Evolutionary conservation across 2,113 vertebrate genomes (phyloP), one percentile per base, ranked within the genome.

Genomic region (Bucco capensis): DNA sequence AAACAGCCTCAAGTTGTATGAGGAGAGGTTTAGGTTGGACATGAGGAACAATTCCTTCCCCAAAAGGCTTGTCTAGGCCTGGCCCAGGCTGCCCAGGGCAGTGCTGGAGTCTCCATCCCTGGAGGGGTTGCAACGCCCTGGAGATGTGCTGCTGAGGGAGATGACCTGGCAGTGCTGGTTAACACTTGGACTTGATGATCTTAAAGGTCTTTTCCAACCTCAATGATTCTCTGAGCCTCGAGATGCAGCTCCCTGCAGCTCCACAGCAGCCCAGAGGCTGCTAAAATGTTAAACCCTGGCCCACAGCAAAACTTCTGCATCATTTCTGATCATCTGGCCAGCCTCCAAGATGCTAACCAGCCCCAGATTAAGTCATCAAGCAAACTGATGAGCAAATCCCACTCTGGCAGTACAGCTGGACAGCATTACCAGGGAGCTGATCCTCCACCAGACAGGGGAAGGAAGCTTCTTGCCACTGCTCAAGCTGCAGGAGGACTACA

Each of bases 301-400:
- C 76, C 0, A 3, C 76, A 50, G 86, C 74, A 90, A 47, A 88
- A 42, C 47, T 38, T 30, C n/a, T 16, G 80, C 86, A 88, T 79
- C 80, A 25, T 24, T 92, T 84, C 31, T 90, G 95, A 94, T 88
- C 3, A 13, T 10, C 81, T 96, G 93, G 93, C 31, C 30, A 0
- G 30, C 11, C 78, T 93, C 95, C 96, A 95, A 51, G 90, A 89
- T 79, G 93, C 89, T 96, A 93, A 96, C 92, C 83, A 96, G 86
- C 70, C 81, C 93, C 96, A 96, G 95, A 93, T 95, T 94, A 94
- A 96, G 74, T 84, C 95, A 89, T 94, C 94, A 91, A 58, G 54
- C 82, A 58, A 91, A 91, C 87, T 90, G 93, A 93, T 93, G 92
- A 96, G 95, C 92, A 93, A n/a, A 92, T 92, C 93, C 79, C 74